These are phyloP conservation scores for Anas platyrhynchos DNA, from an alignment of 2,113 vertebrate genomes.

Conservation along the genomic window DNA sequence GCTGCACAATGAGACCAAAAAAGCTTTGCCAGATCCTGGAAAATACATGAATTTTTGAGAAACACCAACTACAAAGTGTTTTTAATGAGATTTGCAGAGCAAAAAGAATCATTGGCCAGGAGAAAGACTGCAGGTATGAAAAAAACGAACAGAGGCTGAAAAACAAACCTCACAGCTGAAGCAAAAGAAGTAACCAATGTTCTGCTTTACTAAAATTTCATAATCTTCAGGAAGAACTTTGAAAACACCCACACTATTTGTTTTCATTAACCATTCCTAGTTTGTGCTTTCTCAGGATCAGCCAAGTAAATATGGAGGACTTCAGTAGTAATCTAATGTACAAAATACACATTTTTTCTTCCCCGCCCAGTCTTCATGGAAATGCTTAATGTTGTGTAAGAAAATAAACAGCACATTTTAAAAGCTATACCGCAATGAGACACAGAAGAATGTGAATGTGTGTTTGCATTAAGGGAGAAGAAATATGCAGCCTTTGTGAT, in stretches of 20 bases:
- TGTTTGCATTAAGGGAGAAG: not conserved
- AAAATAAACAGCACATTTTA: slow-evolving; percentile 41
- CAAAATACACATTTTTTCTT: not conserved
- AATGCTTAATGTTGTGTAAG: not conserved
- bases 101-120: not conserved
- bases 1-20: not conserved
- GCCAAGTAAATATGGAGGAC: not conserved
- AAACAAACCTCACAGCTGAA: not conserved
- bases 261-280: not conserved
- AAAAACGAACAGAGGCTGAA: not conserved
- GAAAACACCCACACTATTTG: not conserved
- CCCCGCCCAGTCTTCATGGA: not conserved
- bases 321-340: not conserved
- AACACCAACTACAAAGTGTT: not conserved
- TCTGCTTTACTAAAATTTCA: not conserved
- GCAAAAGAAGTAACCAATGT: not conserved
- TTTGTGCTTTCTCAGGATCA: not conserved
- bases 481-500: slow-evolving; percentile 43
- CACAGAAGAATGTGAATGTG: not conserved
- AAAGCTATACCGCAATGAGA: not conserved
- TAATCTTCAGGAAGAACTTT: not conserved
- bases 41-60: not conserved
- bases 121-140: not conserved
- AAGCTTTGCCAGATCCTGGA: not conserved
- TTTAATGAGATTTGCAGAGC: not conserved